Base-by-base conservation (phyloP, 2,888 invertebrate species). In the Sturmia bella region DNA sequence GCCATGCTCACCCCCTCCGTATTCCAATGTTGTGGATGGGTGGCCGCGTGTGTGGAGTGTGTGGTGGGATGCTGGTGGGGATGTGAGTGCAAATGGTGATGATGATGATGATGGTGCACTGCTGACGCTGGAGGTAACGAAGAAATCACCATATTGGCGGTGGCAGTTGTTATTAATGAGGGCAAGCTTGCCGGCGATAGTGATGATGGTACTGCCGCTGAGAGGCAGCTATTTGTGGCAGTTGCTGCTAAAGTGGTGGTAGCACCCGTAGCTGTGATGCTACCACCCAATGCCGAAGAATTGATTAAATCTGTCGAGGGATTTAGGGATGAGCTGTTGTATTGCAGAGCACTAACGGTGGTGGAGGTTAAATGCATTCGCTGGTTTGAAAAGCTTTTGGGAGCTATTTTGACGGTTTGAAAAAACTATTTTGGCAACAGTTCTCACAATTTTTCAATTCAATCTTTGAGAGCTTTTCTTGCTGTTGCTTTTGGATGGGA, bases 291-390 rank as follows among this genome's bases (percentile, higher is more conserved):
- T 13, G 68, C 24, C 6, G 77, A 69, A 15, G 83, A 72, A 27
- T 73, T 73, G 37, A 45, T 45, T 43, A 73, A 68, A 43, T 66
- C 52, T 17, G 52, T 17, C 13, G 57, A 9, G 12, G 66, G 13
- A 73, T 73, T 79, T 59, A 79, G 37, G 52, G 66, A 45, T 15
- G 78, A 73, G 12, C 52, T 45, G 15, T 43, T 45, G 43, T 87
- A 87, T 32, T 86, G 87, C 84, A 88, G 86, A 85, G 86, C 84
- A 84, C 87, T 85, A 85, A 87, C 85, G 80, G 86, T 85, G 84
- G 86, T 87, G 84, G 87, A 88, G 76, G 88, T 88, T 87, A 90
- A 87, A 88, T 90, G 90, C 90, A 91, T 90, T 88, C 89, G 89
- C 84, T 72, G 84, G 56, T 75, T 43, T 66, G 75, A 83, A 41